Base-by-base conservation (phyloP, 2,797 vertebrate genomes). In the Mus caroli region DNA sequence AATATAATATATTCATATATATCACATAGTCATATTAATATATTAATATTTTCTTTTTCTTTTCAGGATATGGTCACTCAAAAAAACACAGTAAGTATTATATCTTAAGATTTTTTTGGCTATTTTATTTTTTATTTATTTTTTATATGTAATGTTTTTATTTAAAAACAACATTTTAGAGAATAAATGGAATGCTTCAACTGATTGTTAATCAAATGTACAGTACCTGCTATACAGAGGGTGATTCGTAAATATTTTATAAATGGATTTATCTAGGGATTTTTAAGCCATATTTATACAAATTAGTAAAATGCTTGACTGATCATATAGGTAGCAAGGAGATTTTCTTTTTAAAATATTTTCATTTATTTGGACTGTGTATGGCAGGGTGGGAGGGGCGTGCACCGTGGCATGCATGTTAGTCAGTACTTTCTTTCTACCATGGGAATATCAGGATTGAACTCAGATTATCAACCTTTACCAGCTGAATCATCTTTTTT, bases 41-140 rank as follows among this genome's bases (percentile, higher is more conserved):
- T 56, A 56, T 77, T 96, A 37, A 91, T 88, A 14, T 97, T 95
- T 96, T 58, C 84, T n/a, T 97, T 97, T n/a, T 79, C 79, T 93
- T 97, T 97, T 22, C 98, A 99, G 99, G 99, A 99, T 97, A 99
- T 99, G 99, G 99, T 99, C 94, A 98, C 98, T 90, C 99, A 99
- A 97, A 99, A 99, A 98, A 99, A 99, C 98, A 99, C 98, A 99
- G 99, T 99, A 99, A 99, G 99, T 99, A 98, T 98, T 96, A 97
- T 97, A 97, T 97, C 91, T 78, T 94, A n/a, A 87, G 95, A 1
- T 92, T 37, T 71, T 71, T 37, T 20, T n/a, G 67, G 67, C 9
- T 19, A n/a, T n/a, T 71, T 71, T 69, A 69, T 34, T 69, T 69
- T 69, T n/a, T 69, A 67, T 31, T 67, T 67, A 69, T 37, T 71